These are phyloP conservation scores for Acanthopleura granulata DNA, from an alignment of 2,888 invertebrate genomes.

Conservation along the genomic window DNA sequence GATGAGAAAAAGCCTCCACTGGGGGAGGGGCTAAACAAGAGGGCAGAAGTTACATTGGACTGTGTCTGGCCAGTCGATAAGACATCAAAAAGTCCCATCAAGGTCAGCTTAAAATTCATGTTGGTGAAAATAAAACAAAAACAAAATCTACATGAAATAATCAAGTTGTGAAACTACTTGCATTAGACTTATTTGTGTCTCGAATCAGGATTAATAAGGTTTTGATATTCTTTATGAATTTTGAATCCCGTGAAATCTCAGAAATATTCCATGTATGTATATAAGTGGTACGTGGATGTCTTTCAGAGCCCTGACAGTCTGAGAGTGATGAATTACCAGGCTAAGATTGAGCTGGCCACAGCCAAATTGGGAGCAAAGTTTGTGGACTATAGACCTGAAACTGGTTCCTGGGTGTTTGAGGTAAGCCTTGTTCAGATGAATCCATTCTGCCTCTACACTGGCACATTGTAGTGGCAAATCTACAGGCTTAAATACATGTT, in stretches of 20 bases:
- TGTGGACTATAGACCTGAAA: slow-evolving; percentile 93
- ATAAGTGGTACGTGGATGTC: background rate
- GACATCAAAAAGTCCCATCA: slow-evolving; percentile 82
- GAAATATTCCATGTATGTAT: slow-evolving; percentile 9
- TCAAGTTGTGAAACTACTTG: too few relatives aligned
- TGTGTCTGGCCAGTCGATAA: slow-evolving; percentile 95
- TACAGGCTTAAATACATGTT: too few relatives aligned
- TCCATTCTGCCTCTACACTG: too few relatives aligned
- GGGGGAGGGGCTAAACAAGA: slow-evolving; percentile 89
- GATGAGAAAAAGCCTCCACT: slow-evolving; percentile 91
- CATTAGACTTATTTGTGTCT: too few relatives aligned
- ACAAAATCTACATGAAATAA: too few relatives aligned
- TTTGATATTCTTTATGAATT: background rate
- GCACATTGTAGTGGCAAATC: too few relatives aligned
- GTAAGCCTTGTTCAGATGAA: slow-evolving; percentile 69
- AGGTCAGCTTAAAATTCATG: slow-evolving; percentile 68
- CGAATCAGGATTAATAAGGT: too few relatives aligned
- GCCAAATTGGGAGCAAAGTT: slow-evolving; percentile 91
- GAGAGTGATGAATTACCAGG: slow-evolving; percentile 85
- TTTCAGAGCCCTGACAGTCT: slow-evolving; percentile 78
- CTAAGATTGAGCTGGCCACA: slow-evolving; percentile 85
- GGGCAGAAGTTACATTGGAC: slow-evolving; percentile 89
- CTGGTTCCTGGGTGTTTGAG: slow-evolving; percentile 97
- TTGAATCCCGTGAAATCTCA: slow-evolving; percentile 11
- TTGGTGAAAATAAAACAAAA: too few relatives aligned